A percentile compares a stretch with the other conserved stretches of the same genome.
phyloP scores from a whole-genome alignment of 2,113 vertebrate species.

The Carassius gibelio region DNA sequence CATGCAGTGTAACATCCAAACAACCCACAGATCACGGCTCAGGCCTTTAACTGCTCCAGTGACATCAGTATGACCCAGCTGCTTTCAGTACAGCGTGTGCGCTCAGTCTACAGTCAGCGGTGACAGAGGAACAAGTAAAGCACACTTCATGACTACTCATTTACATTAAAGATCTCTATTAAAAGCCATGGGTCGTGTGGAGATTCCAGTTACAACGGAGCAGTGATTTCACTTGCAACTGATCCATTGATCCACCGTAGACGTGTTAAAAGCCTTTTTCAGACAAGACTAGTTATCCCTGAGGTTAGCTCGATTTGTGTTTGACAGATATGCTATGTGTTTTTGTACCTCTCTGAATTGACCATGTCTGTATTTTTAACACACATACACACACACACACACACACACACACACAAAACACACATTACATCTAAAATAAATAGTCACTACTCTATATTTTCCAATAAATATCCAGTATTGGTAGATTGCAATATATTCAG shows the following conservation, averaged over 20 bases:
- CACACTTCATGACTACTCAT: not conserved
- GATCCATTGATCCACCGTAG: not conserved
- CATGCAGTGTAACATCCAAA: constrained; percentile 4
- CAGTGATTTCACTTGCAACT: not conserved
- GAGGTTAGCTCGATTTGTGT: not conserved
- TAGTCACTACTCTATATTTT: not conserved
- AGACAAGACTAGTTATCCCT: not conserved
- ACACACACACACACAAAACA: not conserved
- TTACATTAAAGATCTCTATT: not conserved
- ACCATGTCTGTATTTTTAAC: not conserved
- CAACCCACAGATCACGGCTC: not conserved
- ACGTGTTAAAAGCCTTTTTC: not conserved
- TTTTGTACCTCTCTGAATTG: not conserved
- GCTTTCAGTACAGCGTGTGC: not conserved
- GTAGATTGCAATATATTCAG: not conserved
- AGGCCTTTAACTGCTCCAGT: constrained; percentile 5
- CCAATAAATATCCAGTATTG: not conserved
- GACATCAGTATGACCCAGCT: constrained; percentile 24
- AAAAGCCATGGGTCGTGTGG: not conserved
- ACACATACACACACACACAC: not conserved
- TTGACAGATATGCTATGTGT: not conserved
- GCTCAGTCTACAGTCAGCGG: not conserved
- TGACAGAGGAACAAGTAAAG: not conserved
- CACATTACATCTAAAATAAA: not conserved
- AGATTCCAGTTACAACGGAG: not conserved